These are phyloP conservation scores for Petrophora chlorosata DNA, from an alignment of 2,888 invertebrate species.

Conservation along the genomic window DNA sequence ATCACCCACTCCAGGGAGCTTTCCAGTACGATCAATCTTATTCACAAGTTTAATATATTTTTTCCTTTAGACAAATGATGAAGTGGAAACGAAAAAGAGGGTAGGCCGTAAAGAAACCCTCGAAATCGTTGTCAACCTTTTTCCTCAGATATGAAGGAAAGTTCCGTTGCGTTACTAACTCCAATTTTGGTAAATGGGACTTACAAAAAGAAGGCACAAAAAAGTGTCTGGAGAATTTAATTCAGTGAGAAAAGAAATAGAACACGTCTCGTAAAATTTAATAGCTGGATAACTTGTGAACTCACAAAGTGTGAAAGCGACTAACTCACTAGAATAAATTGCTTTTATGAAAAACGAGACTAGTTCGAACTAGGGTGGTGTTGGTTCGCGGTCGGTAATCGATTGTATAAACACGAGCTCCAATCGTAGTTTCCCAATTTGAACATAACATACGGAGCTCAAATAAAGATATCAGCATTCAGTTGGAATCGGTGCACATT, in stretches of 20 bases:
- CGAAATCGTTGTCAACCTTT: slow-evolving; percentile 40
- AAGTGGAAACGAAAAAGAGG: slow-evolving; percentile 44
- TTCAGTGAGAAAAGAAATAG: not conserved
- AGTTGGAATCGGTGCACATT: slow-evolving; percentile 59
- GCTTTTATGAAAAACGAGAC: not conserved
- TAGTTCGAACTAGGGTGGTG: slow-evolving; percentile 8
- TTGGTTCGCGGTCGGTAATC: slow-evolving; percentile 44
- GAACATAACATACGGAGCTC: slow-evolving; percentile 68
- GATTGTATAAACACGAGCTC: slow-evolving; percentile 66
- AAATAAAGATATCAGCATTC: slow-evolving; percentile 79
- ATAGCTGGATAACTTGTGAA: not conserved
- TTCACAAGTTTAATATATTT: slow-evolving; percentile 47
- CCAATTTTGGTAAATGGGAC: slow-evolving; percentile 35
- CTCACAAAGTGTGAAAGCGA: not conserved
- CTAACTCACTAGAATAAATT: not conserved
- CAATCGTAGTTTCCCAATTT: slow-evolving; percentile 65
- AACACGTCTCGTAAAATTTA: slow-evolving; percentile 1
- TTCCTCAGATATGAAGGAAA: slow-evolving; percentile 36
- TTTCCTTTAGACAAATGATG: slow-evolving; percentile 52
- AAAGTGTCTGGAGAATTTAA: slow-evolving; percentile 3
- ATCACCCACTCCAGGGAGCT: slow-evolving; percentile 42
- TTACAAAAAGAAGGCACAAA: slow-evolving; percentile 16
- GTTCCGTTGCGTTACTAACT: slow-evolving; percentile 33
- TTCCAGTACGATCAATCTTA: slow-evolving; percentile 57
- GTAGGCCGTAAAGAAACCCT: slow-evolving; percentile 40